Evolutionary conservation across 2,113 vertebrate species (phyloP).

Genomic region (Progne subis): DNA sequence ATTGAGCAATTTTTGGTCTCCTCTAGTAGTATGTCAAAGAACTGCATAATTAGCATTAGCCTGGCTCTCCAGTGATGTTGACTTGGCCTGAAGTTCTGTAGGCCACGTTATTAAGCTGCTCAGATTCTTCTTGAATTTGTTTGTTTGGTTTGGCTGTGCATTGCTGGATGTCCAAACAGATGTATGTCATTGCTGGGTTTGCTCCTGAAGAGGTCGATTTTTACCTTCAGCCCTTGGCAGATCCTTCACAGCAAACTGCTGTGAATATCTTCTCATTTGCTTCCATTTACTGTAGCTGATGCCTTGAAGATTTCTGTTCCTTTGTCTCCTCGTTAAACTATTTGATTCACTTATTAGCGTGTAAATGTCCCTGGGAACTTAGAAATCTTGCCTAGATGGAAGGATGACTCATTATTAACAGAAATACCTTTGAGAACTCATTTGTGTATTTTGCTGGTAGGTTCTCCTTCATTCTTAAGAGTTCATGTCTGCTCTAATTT

Average conservation of each 20-base stretch:
- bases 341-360: constrained; percentile 10
- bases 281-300: not conserved
- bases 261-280: not conserved
- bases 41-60: not conserved
- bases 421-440: constrained; percentile 23
- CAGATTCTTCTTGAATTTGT: not conserved
- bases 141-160: not conserved
- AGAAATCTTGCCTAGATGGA: not conserved
- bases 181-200: not conserved
- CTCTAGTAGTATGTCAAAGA: not conserved
- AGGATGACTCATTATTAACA: constrained; percentile 2
- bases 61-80: not conserved
- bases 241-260: not conserved
- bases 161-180: not conserved
- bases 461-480: not conserved
- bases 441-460: constrained; percentile 24
- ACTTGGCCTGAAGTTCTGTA: not conserved
- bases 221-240: not conserved
- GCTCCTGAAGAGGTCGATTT: not conserved
- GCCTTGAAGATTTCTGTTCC: not conserved
- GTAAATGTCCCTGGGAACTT: not conserved
- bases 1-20: not conserved
- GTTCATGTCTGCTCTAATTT: constrained; percentile 14
- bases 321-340: not conserved
- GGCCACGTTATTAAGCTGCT: not conserved